Evolutionary conservation across 2,113 vertebrate genomes (phyloP).

Genomic region (Pseudois nayaur): DNA sequence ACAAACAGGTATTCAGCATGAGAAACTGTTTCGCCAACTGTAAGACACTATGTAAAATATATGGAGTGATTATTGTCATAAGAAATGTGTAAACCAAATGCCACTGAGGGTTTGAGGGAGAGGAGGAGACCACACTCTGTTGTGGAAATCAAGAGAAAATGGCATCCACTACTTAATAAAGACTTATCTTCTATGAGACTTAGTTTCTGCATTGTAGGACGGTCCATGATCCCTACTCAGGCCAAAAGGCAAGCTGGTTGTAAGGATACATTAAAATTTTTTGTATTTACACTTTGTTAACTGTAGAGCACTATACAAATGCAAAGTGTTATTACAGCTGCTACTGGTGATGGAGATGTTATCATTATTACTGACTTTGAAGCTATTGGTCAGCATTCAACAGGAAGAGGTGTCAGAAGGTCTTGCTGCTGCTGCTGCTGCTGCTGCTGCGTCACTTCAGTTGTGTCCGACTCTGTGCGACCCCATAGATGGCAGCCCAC

Average conservation of each 20-base stretch:
- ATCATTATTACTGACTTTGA: background rate
- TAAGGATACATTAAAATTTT: background rate
- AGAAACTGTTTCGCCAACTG: background rate
- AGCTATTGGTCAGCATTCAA: background rate
- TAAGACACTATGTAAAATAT: background rate
- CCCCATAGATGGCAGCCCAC: no score
- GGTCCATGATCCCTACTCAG: background rate
- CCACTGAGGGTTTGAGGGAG: background rate
- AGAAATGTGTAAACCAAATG: background rate
- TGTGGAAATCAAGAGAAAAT: background rate
- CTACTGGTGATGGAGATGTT: background rate
- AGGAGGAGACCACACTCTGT: background rate
- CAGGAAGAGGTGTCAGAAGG: background rate
- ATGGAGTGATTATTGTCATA: background rate
- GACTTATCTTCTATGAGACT: background rate
- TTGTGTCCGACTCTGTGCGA: no score
- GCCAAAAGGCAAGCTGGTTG: background rate
- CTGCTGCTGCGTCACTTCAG: no score
- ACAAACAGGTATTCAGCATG: background rate
- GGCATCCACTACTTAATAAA: background rate
- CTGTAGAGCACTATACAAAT: background rate
- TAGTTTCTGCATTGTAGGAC: background rate
- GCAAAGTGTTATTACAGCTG: background rate
- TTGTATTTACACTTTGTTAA: background rate
- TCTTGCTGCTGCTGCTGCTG: background rate